Conservation (phyloP, 2,113 vertebrate species). For the Petroica traversi region DNA sequence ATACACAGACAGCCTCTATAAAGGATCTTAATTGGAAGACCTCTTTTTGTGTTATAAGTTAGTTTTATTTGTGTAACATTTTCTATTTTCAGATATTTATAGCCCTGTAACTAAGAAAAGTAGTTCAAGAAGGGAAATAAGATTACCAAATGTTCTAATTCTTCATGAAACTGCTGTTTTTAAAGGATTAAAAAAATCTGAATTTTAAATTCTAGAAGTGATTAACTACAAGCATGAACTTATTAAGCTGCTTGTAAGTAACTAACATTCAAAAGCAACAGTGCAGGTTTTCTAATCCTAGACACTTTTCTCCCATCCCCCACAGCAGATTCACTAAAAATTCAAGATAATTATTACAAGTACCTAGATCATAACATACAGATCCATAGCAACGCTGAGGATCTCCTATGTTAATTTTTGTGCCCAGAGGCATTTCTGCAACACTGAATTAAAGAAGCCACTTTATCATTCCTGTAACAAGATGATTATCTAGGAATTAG, state of each 20-base stretch:
- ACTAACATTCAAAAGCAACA: not conserved
- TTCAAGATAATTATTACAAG: not conserved
- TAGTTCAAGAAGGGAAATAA: not conserved
- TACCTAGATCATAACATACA: not conserved
- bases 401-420: not conserved
- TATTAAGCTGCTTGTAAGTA: not conserved
- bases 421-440: constrained; percentile 1
- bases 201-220: not conserved
- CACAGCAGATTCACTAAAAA: not conserved
- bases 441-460: not conserved
- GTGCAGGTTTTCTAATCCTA: not conserved
- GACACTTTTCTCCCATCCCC: not conserved
- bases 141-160: not conserved
- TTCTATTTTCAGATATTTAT: not conserved
- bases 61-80: not conserved
- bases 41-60: not conserved
- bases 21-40: not conserved
- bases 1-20: not conserved
- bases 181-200: not conserved
- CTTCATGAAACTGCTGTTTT: not conserved
- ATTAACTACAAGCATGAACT: not conserved
- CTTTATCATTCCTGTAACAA: not conserved
- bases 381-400: not conserved
- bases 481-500: constrained; percentile 12
- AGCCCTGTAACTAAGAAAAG: not conserved